Conservation (phyloP, 1,140 invertebrate genomes). For the Diuraphis noxia region DNA sequence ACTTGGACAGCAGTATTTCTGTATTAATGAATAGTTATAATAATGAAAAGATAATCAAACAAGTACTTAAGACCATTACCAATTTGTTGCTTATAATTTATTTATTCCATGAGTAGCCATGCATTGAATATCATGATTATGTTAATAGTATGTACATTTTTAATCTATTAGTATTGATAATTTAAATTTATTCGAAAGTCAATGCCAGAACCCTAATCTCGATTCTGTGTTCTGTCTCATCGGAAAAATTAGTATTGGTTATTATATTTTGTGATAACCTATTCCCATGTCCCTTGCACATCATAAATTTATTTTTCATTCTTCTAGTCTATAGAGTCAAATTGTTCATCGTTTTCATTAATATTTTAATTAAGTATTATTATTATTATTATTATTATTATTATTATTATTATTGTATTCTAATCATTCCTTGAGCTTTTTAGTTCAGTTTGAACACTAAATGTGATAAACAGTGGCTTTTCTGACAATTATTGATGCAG, state of each 20-base stretch:
- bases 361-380: conserved; percentile 12
- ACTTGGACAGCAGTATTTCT: conserved; percentile 18
- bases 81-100: conserved; percentile 20
- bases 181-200: background rate
- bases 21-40: background rate
- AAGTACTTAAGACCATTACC: conserved; percentile 13
- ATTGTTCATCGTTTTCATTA: conserved; percentile 8
- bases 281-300: background rate
- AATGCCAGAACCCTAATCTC: background rate
- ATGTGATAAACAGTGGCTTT: background rate
- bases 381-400: background rate
- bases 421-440: conserved; percentile 15
- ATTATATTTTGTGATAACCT: background rate
- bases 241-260: background rate
- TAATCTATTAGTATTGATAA: background rate
- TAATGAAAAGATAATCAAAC: conserved; percentile 42
- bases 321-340: conserved; percentile 25
- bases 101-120: background rate
- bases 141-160: background rate
- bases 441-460: background rate
- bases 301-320: conserved; percentile 27
- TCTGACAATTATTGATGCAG: background rate
- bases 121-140: background rate
- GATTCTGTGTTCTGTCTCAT: background rate
- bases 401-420: background rate